Percentiles rank a stretch among this genome's conserved stretches.
Evolutionary conservation across 2,888 invertebrate genomes (phyloP).

Genomic region (Cybosia mesomella): DNA sequence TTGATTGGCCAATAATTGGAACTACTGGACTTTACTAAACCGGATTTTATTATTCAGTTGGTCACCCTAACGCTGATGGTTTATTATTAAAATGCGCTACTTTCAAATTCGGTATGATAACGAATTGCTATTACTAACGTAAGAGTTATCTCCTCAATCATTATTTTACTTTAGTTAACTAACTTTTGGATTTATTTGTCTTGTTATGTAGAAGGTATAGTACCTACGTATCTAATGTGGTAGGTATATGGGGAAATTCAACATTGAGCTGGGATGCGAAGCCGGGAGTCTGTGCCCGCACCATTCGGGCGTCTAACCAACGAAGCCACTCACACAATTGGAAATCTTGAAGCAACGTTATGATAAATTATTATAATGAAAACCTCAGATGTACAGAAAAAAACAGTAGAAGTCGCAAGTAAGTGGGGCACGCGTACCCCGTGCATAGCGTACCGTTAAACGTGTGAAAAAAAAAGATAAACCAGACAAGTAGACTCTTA

Average conservation of each 20-base stretch:
- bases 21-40: too few relatives aligned
- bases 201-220: not conserved
- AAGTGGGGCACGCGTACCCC: not conserved
- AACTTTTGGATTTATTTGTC: not conserved
- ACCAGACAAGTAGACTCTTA: not conserved
- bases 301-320: not conserved
- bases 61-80: too few relatives aligned
- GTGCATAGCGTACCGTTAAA: not conserved
- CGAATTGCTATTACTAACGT: not conserved
- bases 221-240: not conserved
- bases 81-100: too few relatives aligned
- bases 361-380: not conserved
- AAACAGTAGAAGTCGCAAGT: conserved; percentile 1
- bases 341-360: not conserved
- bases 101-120: not conserved
- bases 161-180: not conserved
- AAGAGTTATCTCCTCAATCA: not conserved
- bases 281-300: not conserved
- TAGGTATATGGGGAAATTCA: not conserved
- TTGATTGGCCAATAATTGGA: too few relatives aligned
- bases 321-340: not conserved
- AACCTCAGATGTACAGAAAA: not conserved
- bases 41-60: not conserved
- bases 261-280: not conserved
- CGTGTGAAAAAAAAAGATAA: not conserved